A percentile compares a stretch with the other conserved stretches of the same genome.
Conservation (phyloP, 2,113 vertebrate species). For the Phylloscopus trochiloides region DNA sequence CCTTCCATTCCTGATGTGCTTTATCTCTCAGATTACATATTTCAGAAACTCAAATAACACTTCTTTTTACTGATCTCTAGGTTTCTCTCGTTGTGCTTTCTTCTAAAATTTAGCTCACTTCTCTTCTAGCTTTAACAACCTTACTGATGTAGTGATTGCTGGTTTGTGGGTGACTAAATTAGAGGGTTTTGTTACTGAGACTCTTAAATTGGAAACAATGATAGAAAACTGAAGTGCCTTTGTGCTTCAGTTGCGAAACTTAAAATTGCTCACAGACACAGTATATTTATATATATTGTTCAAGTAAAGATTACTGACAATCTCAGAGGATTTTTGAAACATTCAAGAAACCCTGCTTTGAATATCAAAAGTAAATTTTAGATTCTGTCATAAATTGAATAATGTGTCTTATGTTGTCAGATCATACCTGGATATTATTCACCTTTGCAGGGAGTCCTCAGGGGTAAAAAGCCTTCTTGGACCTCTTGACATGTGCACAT, state of each 20-base stretch:
- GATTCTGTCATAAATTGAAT: background rate
- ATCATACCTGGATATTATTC: background rate
- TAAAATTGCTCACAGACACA: constrained; percentile 12
- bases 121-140: background rate
- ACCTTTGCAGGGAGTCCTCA: background rate
- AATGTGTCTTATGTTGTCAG: background rate
- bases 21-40: background rate
- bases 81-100: background rate
- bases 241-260: background rate
- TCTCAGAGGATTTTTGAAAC: background rate
- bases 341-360: background rate
- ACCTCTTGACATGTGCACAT: background rate
- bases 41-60: background rate
- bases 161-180: constrained; percentile 33
- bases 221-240: constrained; percentile 21
- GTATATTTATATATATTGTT: constrained; percentile 11
- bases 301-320: background rate
- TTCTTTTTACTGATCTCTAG: background rate
- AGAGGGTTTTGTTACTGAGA: constrained; percentile 27
- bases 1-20: background rate
- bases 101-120: background rate
- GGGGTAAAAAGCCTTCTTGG: background rate
- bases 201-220: constrained; percentile 39
- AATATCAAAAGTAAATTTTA: background rate
- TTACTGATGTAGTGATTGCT: background rate